Base-by-base conservation (phyloP, 2,797 vertebrate genomes). In the Craterocephalus amniculus region DNA sequence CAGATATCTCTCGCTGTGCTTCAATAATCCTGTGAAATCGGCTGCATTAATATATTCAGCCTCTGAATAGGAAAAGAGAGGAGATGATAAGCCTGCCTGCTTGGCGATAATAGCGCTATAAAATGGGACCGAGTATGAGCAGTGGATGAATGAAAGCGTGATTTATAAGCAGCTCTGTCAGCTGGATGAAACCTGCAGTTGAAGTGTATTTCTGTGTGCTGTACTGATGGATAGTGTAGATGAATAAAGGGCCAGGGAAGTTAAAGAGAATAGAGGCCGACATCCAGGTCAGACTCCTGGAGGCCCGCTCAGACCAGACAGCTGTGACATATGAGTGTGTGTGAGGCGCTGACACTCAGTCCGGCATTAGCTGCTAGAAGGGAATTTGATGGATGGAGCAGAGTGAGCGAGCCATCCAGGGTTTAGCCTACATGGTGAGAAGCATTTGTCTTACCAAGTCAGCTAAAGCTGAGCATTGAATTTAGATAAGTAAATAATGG, bases 1-100 rank as follows among this genome's bases (percentile, higher is more conserved):
- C 88, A 90, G 86, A 91, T 91, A 87, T 90, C 84, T 85, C 78
- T 77, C 78, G 7, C 58, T 80, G 80, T 1, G 67, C 83, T 71
- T 86, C 75, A 55, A 67, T 91, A 90, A 91, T 92, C 90, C 89
- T 45, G 73, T 54, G 84, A 89, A 85, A 78, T 83, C 71, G 71
- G 80, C 84, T 54, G 78, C 77, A 84, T 87, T 81, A 86, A 88
- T 80, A 76, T 54, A 78, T 88, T 84, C 78, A 83, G 72, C 83
- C 36, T 72, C 72, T 13, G 20, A 22, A 86, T 73, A 80, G 84
- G 79, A 86, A 79, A 76, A 63, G 66, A 70, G 57, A 76, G 48
- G 74, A 35, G 77, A 83, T 61, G 69, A 68, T 83, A 79, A 88
- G 81, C 83, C 76, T 62, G 66, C 20, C 58, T 45, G 72, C 72